Base-by-base conservation (phyloP, 2,113 vertebrate species). In the Colinus virginianus region DNA sequence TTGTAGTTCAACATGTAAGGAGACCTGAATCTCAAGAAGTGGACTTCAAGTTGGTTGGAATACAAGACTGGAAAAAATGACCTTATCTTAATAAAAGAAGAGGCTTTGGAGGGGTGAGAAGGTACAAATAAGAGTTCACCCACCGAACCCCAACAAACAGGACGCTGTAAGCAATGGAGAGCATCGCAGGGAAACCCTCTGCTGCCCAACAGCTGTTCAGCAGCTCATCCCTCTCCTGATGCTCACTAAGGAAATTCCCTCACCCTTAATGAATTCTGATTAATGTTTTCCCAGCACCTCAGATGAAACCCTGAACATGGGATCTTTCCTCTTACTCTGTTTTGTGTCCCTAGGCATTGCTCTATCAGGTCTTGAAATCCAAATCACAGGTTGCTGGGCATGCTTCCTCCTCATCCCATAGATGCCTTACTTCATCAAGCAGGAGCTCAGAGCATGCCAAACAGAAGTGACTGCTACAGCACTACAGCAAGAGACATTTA, bases 201-300 rank as follows among this genome's bases (percentile, higher is more conserved):
- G 72, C 43, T 0, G 63, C 38, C 53, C 67, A 84, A 85, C 51
- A 88, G 90, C 80, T 93, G 34, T 13, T 69, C 64, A 71, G 59
- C 22, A 70, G 19, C 18, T 15, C 78, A 69, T 55, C 72, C 76
- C 87, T 64, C 81, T 93, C 84, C 82, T 12, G 9, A 20, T 14
- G 51, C 45, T 84, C 89, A 70, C 78, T 63, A n/a, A 90, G 90
- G 64, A 96, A 91, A 96, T 90, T 72, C 85, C 64, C 70, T 95
- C 92, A 93, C 34, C 53, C 51, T 81, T 70, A 34, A 66, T 71
- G 78, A 94, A 95, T 93, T 71, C 67, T 67, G 62, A 84, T 40
- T 56, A 3, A 7, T 48, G 84, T 95, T 90, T 89, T 55, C 80
- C 79, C 30, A 30, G 82, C 13, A 40, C 6, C 66, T 46, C 78